A percentile compares a stretch with the other conserved stretches of the same genome.
Evolutionary conservation across 2,113 vertebrate species (phyloP).

Genomic region (Campylomormyrus tamandua): DNA sequence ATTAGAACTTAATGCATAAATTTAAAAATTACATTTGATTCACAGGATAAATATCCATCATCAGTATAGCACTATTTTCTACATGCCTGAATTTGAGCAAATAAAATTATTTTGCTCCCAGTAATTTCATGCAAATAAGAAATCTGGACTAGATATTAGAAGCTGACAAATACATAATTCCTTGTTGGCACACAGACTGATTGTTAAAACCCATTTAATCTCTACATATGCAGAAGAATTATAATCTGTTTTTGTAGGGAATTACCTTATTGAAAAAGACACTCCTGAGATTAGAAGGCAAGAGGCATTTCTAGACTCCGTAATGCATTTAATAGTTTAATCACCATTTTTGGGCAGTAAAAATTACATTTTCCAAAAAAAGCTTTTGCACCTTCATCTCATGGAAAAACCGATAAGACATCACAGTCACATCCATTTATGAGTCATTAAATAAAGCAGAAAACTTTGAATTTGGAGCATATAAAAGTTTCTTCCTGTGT

Average conservation of each 20-base stretch:
- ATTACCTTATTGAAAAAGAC: not conserved
- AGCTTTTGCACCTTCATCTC: not conserved
- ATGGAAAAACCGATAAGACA: not conserved
- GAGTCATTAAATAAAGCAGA: not conserved
- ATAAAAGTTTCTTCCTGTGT: not conserved
- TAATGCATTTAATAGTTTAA: not conserved
- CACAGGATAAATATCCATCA: not conserved
- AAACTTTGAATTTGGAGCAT: not conserved
- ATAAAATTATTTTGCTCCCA: not conserved
- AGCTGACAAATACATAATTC: not conserved
- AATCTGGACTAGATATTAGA: not conserved
- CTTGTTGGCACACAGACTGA: not conserved
- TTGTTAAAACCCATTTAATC: slow-evolving; percentile 4
- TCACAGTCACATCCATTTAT: not conserved
- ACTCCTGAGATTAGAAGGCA: not conserved
- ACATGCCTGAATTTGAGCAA: not conserved
- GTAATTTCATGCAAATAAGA: not conserved
- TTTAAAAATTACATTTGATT: not conserved
- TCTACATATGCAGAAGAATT: slow-evolving; percentile 1
- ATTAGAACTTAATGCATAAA: not conserved
- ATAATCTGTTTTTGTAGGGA: not conserved
- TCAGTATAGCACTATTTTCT: not conserved
- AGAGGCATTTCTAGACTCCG: not conserved
- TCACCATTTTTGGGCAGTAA: not conserved
- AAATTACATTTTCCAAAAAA: not conserved